phyloP scores from a whole-genome alignment of 2,888 invertebrate genomes.

The Meloe dianella region DNA sequence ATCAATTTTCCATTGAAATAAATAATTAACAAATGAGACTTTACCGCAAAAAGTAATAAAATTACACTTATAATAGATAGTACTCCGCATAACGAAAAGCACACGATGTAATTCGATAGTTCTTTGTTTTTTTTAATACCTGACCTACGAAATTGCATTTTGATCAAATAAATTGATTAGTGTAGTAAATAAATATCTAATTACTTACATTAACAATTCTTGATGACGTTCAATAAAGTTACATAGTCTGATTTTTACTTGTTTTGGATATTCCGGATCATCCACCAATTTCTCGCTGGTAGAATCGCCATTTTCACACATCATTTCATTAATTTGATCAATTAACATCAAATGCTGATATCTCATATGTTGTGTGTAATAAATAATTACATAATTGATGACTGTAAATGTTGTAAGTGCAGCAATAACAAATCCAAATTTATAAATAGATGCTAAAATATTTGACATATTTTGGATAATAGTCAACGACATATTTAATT shows the following conservation, averaged over 20 bases:
- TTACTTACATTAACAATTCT: neutral
- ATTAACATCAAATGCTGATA: neutral
- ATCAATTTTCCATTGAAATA: too few relatives aligned
- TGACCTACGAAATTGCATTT: too few relatives aligned
- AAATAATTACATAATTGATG: neutral
- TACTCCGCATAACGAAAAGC: too few relatives aligned
- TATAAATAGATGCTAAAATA: neutral
- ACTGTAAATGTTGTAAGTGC: neutral
- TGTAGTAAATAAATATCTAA: neutral
- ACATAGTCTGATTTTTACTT: neutral
- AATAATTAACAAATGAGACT: neutral
- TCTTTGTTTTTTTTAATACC: too few relatives aligned
- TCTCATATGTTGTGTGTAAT: neutral
- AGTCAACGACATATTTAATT: neutral
- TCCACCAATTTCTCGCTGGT: neutral
- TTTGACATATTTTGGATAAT: neutral
- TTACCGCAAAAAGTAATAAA: neutral
- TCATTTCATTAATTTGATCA: neutral
- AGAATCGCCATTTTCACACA: neutral
- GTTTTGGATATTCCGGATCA: neutral
- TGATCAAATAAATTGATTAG: too few relatives aligned
- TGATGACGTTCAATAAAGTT: neutral
- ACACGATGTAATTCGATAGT: too few relatives aligned
- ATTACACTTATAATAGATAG: neutral
- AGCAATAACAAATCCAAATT: neutral